Base-by-base conservation (phyloP, 2,113 vertebrate genomes). In the Thinocorus orbignyianus region DNA sequence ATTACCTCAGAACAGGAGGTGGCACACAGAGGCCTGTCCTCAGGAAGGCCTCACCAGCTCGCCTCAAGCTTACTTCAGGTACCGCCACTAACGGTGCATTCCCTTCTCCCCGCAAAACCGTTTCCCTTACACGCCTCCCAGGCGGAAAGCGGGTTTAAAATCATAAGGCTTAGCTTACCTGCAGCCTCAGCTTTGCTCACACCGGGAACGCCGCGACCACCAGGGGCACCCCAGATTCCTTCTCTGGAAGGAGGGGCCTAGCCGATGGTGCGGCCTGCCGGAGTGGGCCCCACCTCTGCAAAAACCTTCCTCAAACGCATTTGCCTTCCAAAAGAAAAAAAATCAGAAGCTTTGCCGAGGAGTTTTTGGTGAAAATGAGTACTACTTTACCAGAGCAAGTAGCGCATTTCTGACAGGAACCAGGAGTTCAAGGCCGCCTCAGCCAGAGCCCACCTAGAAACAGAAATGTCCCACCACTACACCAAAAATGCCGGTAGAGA, bases 21-120 rank as follows among this genome's bases (percentile, higher is more conserved):
- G 5, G 9, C 8, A 1, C 42, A 1, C 35, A 17, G 22, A 46
- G 12, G 33, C 2, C 1, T 0, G 2, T 35, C 37, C 48, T 10
- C 33, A 46, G 15, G 23, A 39, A 42, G 20, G 7, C 30, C 41
- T 18, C 72, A 31, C 13, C 49, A 33, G 0, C 57, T 71, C 10
- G 11, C 44, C 68, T 30, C 39, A 28, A 11, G 16, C 33, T n/a
- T 30, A 37, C 39, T 55, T 35, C 28, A 14, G 61, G 18, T 23
- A 5, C 18, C 2, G 4, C 33, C 37, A 10, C n/a, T 3, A 17
- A 12, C 1, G 5, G 15, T 33, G 49, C 13, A 2, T 51, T 51
- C 24, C 13, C 1, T 13, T 16, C 35, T 18, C 7, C 22, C 55
- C 24, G 16, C 13, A 20, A 10, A 1, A 23, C 2, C 15, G 2